Evolutionary conservation across 2,888 invertebrate genomes (phyloP).

Genomic region (Sclerodermus sp.): DNA sequence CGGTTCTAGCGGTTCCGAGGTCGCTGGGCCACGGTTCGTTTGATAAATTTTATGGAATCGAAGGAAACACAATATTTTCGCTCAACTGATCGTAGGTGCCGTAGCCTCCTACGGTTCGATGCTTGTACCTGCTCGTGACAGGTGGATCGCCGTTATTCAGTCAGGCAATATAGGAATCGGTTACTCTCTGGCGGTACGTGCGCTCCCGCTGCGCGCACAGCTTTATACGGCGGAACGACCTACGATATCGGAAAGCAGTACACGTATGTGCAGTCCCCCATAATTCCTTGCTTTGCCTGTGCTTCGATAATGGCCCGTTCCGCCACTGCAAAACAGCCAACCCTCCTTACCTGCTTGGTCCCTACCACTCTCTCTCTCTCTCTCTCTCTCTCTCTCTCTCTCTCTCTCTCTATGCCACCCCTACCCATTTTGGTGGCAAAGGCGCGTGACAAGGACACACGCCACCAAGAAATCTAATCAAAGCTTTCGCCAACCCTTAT

Average conservation of each 20-base stretch:
- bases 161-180: constrained; percentile 35
- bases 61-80: constrained; percentile 46
- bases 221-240: constrained; percentile 4
- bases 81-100: constrained; percentile 31
- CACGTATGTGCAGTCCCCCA: background rate
- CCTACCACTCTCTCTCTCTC: too few species aligned
- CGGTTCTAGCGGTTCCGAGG: too few species aligned
- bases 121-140: constrained; percentile 42
- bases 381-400: too few species aligned
- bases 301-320: constrained; percentile 5
- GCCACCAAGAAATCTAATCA: too few species aligned
- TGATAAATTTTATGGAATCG: constrained; percentile 49
- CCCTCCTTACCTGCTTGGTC: background rate
- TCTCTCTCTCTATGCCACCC: background rate
- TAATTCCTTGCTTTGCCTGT: constrained; percentile 4
- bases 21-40: constrained; percentile 24
- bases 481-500: too few species aligned
- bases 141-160: constrained; percentile 43
- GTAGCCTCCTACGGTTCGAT: constrained; percentile 23
- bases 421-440: too few species aligned
- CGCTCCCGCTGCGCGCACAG: constrained; percentile 9
- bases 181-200: constrained; percentile 22
- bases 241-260: constrained; percentile 7
- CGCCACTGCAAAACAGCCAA: too few species aligned
- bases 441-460: too few species aligned